These are phyloP conservation scores for Pampus argenteus DNA, from an alignment of 2,797 vertebrate species.

Conservation along the genomic window DNA sequence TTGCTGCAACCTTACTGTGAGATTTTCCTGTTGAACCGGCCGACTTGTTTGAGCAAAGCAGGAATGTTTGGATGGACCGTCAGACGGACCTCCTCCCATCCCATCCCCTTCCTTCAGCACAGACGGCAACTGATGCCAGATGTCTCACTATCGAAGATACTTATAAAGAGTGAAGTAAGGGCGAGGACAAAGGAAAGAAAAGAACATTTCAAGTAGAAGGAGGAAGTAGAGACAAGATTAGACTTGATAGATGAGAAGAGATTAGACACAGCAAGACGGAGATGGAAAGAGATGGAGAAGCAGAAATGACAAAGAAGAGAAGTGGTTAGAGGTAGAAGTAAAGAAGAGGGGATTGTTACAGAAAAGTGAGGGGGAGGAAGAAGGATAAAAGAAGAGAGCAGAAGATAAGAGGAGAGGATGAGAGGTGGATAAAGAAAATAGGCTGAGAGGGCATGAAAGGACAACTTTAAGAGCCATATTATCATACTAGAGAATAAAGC, in stretches of 20 bases:
- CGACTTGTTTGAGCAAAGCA: constrained; percentile 45
- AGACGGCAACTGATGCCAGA: constrained; percentile 64
- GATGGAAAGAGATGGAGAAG: neutral
- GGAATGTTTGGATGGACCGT: constrained; percentile 57
- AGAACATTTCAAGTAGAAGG: neutral
- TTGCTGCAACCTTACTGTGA: constrained; percentile 4
- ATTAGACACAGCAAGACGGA: constrained; percentile 16
- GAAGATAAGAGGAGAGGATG: neutral
- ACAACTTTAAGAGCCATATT: neutral
- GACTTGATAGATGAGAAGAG: constrained; percentile 13
- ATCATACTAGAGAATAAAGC: neutral
- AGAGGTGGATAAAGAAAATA: neutral
- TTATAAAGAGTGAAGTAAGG: constrained; percentile 3
- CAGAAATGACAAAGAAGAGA: neutral
- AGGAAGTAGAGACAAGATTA: neutral
- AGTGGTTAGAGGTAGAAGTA: neutral
- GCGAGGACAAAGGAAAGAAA: neutral
- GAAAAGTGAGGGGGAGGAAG: neutral
- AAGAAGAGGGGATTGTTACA: constrained; percentile 8
- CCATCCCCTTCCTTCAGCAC: constrained; percentile 17
- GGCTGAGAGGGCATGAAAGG: neutral
- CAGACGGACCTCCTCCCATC: constrained; percentile 35
- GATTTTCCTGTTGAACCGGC: constrained; percentile 21
- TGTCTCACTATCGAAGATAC: constrained; percentile 43
- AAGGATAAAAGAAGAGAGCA: neutral